A percentile compares a stretch with the other conserved stretches of the same genome.
phyloP scores from a whole-genome alignment of 2,113 vertebrate species.

The Naja naja region DNA sequence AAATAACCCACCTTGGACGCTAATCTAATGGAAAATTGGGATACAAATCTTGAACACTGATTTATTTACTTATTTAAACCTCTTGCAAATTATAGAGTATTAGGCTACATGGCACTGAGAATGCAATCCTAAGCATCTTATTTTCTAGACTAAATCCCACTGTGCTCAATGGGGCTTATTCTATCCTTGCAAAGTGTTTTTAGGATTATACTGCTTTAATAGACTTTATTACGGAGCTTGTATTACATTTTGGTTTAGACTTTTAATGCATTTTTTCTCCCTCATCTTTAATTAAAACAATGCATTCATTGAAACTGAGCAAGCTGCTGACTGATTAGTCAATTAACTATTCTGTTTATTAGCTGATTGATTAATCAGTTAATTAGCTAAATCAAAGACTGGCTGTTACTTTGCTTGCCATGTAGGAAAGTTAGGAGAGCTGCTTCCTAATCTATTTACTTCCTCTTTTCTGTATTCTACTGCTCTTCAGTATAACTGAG shows the following conservation, averaged over 20 bases:
- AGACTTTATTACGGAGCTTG: background rate
- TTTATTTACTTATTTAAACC: background rate
- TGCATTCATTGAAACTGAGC: constrained; percentile 9
- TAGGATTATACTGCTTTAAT: background rate
- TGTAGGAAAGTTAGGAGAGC: background rate
- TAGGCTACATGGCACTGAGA: background rate
- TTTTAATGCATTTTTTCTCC: background rate
- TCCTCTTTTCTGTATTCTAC: background rate
- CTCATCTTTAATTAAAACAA: constrained; percentile 28
- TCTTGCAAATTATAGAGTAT: background rate
- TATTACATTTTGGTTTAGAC: background rate
- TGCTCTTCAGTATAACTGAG: background rate
- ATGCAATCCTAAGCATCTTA: background rate
- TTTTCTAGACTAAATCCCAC: background rate
- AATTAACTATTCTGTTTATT: constrained; percentile 31
- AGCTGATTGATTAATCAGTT: constrained; percentile 26
- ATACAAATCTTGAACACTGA: background rate
- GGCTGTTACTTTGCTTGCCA: background rate
- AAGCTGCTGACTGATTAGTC: constrained; percentile 27
- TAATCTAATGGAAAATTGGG: background rate
- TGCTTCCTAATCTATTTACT: background rate
- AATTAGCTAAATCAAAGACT: constrained; percentile 4
- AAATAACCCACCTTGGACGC: background rate
- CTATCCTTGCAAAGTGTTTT: background rate
- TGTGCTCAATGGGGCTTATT: background rate